Percentiles rank a stretch among this genome's conserved stretches.
These are phyloP conservation scores for Pseudoatta argentina DNA, from an alignment of 1,140 invertebrate genomes.

Conservation along the genomic window DNA sequence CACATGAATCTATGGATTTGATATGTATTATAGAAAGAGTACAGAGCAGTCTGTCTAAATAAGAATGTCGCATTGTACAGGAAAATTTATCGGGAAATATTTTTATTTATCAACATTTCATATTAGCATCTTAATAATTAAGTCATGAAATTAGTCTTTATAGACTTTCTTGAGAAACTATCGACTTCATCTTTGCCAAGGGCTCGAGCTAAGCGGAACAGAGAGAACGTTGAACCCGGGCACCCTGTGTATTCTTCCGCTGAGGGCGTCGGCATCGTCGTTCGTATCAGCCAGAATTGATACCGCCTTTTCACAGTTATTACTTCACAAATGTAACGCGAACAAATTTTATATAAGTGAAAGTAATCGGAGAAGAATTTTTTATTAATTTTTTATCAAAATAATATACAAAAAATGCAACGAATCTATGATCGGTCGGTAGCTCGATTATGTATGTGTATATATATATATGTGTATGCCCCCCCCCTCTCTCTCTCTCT, in stretches of 20 bases:
- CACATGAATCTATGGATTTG: background rate
- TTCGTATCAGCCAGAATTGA: background rate
- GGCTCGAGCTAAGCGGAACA: background rate
- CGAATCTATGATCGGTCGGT: background rate
- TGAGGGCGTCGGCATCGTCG: slow-evolving; percentile 25
- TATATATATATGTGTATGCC: background rate
- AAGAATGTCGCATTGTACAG: background rate
- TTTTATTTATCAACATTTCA: slow-evolving; percentile 4
- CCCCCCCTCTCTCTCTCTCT: no score
- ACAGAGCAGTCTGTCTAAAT: background rate
- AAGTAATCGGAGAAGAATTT: background rate
- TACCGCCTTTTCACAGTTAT: background rate
- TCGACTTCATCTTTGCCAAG: background rate
- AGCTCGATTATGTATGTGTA: background rate
- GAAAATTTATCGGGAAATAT: slow-evolving; percentile 6
- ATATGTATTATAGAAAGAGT: background rate
- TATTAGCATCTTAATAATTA: slow-evolving; percentile 1
- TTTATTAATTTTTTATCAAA: background rate
- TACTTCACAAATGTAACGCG: background rate
- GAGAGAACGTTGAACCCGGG: slow-evolving; percentile 9
- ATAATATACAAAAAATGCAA: background rate
- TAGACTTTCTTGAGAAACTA: slow-evolving; percentile 1
- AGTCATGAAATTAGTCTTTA: background rate
- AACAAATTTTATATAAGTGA: background rate
- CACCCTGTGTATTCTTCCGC: slow-evolving; percentile 16